Conservation (phyloP, 1,140 invertebrate genomes). For the Drosophila nikananu region DNA sequence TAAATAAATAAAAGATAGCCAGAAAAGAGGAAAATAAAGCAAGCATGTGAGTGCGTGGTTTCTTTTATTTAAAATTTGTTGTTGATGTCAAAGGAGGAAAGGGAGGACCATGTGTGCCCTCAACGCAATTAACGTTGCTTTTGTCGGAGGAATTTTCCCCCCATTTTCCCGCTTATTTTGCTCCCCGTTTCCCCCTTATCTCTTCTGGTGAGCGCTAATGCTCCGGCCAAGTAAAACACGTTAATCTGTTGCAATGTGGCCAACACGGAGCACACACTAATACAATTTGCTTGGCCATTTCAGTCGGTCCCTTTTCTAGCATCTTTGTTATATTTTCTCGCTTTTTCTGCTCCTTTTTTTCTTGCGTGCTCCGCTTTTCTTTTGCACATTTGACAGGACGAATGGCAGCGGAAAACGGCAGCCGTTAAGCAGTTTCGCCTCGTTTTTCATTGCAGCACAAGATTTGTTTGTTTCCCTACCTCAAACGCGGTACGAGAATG, state of each 20-base stretch:
- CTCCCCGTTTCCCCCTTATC: background rate
- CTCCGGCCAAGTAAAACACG: slow-evolving; percentile 69
- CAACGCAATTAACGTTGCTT: slow-evolving; percentile 78
- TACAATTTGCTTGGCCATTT: slow-evolving; percentile 67
- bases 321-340: slow-evolving; percentile 27
- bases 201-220: slow-evolving; percentile 52
- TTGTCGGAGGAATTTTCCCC: slow-evolving; percentile 38
- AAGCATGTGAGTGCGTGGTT: slow-evolving; percentile 62
- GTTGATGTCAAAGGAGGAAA: slow-evolving; percentile 17
- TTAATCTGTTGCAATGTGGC: slow-evolving; percentile 77
- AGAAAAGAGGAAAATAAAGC: slow-evolving; percentile 26
- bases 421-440: slow-evolving; percentile 78
- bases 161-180: slow-evolving; percentile 1
- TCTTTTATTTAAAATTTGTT: slow-evolving; percentile 68
- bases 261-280: slow-evolving; percentile 34
- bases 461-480: slow-evolving; percentile 58
- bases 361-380: slow-evolving; percentile 33
- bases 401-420: slow-evolving; percentile 56
- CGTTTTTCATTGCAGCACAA: slow-evolving; percentile 77
- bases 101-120: slow-evolving; percentile 49
- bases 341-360: slow-evolving; percentile 4
- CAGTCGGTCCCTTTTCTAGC: slow-evolving; percentile 6
- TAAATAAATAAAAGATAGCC: slow-evolving; percentile 73
- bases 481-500: slow-evolving; percentile 10
- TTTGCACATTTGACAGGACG: slow-evolving; percentile 36